Conservation (phyloP, 2,888 invertebrate species). For the Cosmia pyralina region DNA sequence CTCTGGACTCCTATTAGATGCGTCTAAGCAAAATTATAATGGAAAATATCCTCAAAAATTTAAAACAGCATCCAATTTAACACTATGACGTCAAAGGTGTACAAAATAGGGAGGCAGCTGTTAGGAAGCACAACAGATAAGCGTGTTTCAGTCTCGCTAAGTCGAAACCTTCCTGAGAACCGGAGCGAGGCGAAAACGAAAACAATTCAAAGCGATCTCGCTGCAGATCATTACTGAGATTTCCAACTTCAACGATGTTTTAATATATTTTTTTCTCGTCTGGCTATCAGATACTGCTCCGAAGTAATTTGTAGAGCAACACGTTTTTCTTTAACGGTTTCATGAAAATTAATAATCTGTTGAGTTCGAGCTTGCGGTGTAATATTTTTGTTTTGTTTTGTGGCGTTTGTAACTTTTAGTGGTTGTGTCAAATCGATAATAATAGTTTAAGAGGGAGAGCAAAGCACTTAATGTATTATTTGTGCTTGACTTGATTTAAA, state of each 20-base stretch:
- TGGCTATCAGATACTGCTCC: conserved; percentile 72
- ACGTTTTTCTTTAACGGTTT: conserved; percentile 72
- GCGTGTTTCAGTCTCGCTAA: conserved; percentile 45
- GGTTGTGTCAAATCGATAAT: background rate
- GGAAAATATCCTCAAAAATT: background rate
- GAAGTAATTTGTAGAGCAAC: conserved; percentile 75
- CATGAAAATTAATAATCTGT: conserved; percentile 73
- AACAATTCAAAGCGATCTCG: conserved; percentile 80
- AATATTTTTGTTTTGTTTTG: conserved; percentile 12
- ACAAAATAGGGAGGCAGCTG: conserved; percentile 38
- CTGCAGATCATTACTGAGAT: conserved; percentile 82
- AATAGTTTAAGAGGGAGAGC: too few species aligned
- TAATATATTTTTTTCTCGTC: conserved; percentile 74
- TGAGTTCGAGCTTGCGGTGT: conserved; percentile 51
- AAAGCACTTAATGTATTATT: too few species aligned
- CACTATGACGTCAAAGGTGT: conserved; percentile 19
- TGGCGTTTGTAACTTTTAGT: conserved; percentile 13
- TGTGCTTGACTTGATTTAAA: too few species aligned
- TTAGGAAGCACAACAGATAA: conserved; percentile 44
- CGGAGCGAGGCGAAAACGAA: conserved; percentile 73
- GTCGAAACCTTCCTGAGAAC: conserved; percentile 29
- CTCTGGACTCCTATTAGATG: too few species aligned
- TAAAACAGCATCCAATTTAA: conserved; percentile 34
- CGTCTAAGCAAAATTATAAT: background rate
- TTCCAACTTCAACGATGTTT: conserved; percentile 77